A percentile compares a stretch with the other conserved stretches of the same genome.
Evolutionary conservation across 2,888 invertebrate species (phyloP).

Genomic region (Drosophila pegasa): DNA sequence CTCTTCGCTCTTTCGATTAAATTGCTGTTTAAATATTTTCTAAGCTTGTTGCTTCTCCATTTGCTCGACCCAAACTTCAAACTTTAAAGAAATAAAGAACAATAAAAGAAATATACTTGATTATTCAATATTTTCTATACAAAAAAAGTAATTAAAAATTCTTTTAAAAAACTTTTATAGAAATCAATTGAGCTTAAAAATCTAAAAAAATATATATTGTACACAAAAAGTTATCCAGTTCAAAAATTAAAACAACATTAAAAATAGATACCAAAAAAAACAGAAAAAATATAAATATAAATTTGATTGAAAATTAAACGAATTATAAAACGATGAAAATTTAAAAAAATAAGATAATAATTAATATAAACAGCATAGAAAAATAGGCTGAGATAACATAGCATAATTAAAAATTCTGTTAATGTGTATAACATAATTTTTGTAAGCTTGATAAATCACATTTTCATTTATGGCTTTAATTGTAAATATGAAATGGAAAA

Average conservation of each 20-base stretch:
- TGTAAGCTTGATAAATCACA: background rate
- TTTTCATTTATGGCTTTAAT: background rate
- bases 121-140: background rate
- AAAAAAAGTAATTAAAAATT: background rate
- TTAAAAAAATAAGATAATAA: no score
- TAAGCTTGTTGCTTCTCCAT: constrained; percentile 40
- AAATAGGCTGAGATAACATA: background rate
- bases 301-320: background rate
- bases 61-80: background rate
- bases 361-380: background rate
- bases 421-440: background rate
- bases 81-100: background rate
- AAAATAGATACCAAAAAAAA: background rate
- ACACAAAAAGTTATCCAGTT: background rate
- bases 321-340: background rate
- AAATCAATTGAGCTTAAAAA: background rate
- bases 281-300: background rate
- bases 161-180: background rate
- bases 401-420: constrained; percentile 3
- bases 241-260: background rate
- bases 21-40: constrained; percentile 73
- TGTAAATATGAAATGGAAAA: constrained; percentile 6
- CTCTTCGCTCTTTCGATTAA: constrained; percentile 54
- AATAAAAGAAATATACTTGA: background rate
- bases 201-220: background rate